Percentiles rank a stretch among this genome's conserved stretches.
These are phyloP conservation scores for Ophiodon elongatus DNA, from an alignment of 2,113 vertebrate genomes.

Conservation along the genomic window DNA sequence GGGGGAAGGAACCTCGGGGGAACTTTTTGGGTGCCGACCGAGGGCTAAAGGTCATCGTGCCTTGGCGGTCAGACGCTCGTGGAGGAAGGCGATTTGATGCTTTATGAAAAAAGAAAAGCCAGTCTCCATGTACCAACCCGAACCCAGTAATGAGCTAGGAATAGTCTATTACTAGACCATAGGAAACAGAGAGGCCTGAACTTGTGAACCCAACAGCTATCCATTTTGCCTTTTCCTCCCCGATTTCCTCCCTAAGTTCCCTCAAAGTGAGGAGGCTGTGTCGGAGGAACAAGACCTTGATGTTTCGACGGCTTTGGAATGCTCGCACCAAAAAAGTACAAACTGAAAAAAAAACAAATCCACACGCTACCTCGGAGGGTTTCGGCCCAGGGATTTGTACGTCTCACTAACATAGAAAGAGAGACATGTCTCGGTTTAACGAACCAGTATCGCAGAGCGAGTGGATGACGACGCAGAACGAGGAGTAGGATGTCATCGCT, in stretches of 20 bases:
- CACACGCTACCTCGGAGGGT: too few species aligned
- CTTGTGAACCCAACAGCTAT: constrained; percentile 56
- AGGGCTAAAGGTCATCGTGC: background rate
- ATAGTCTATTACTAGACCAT: background rate
- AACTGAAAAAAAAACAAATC: background rate
- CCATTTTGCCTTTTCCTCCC: constrained; percentile 61
- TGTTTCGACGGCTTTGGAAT: constrained; percentile 62
- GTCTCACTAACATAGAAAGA: background rate
- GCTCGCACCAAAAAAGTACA: background rate
- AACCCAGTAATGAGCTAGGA: background rate
- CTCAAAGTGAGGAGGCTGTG: constrained; percentile 55
- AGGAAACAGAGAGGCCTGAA: constrained; percentile 57
- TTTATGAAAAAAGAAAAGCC: background rate
- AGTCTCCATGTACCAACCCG: background rate
- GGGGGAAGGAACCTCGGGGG: background rate
- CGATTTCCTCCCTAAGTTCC: constrained; percentile 62
- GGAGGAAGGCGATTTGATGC: background rate
- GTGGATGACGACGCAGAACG: background rate
- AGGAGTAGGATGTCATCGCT: background rate
- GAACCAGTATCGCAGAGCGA: background rate
- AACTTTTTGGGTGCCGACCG: too few species aligned
- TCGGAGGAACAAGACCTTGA: constrained; percentile 58
- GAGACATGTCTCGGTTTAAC: background rate
- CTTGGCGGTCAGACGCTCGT: background rate
- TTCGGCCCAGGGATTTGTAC: constrained; percentile 1